Evolutionary conservation across 2,888 invertebrate species (phyloP).

Genomic region (Alviniconcha strummeri): DNA sequence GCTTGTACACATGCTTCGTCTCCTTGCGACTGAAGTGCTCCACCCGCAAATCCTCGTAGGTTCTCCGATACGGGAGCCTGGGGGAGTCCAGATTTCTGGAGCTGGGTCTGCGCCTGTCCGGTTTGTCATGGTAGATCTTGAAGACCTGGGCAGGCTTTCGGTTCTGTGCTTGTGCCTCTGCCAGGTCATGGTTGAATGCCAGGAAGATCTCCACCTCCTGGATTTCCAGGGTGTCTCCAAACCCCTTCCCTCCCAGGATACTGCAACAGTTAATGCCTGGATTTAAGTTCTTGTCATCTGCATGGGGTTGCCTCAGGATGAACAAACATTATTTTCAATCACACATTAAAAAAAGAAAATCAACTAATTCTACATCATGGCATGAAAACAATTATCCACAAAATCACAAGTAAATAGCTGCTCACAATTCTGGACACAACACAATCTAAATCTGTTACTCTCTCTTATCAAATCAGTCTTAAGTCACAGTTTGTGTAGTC

Average conservation of each 20-base stretch:
- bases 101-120: not conserved
- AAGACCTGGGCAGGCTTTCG: not conserved
- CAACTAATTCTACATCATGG: no score
- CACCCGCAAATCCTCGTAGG: constrained; percentile 16
- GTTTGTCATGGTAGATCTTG: not conserved
- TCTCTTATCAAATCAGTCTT: no score
- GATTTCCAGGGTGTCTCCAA: not conserved
- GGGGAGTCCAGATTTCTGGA: not conserved
- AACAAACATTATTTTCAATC: no score
- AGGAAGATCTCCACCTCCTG: constrained; percentile 1
- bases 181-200: constrained; percentile 4
- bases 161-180: not conserved
- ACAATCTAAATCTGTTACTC: no score
- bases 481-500: no score
- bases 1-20: constrained; percentile 37
- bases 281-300: no score
- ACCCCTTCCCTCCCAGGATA: not conserved
- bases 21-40: constrained; percentile 32
- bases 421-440: no score
- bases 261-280: no score
- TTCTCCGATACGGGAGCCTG: not conserved
- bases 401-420: no score
- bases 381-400: no score
- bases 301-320: no score
- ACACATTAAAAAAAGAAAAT: no score